Conservation (phyloP, 2,888 invertebrate genomes). For the Oscheius onirici region DNA sequence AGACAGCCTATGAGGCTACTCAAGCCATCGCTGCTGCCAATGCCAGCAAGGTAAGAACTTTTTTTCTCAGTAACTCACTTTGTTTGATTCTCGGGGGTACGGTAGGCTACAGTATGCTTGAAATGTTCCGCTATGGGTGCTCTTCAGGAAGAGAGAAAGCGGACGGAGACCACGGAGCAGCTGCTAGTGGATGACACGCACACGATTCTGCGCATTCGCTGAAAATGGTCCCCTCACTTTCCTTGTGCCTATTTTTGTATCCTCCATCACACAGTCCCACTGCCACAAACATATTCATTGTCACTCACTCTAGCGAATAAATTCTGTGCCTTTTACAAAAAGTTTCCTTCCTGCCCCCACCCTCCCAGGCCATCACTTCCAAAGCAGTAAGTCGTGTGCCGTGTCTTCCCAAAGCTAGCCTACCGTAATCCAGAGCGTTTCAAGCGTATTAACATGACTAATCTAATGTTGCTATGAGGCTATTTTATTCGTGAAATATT, state of each 20-base stretch:
- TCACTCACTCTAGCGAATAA: neutral
- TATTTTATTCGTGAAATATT: neutral
- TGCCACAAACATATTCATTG: neutral
- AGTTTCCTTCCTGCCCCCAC: neutral
- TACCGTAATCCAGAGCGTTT: slow-evolving; percentile 24
- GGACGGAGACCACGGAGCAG: slow-evolving; percentile 59
- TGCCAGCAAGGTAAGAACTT: slow-evolving; percentile 76
- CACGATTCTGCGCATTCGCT: slow-evolving; percentile 56
- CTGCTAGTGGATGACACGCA: slow-evolving; percentile 61
- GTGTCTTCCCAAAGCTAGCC: slow-evolving; percentile 27
- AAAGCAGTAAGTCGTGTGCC: slow-evolving; percentile 31
- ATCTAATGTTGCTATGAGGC: neutral
- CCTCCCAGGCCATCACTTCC: neutral
- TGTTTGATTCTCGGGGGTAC: slow-evolving; percentile 66
- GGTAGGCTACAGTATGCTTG: slow-evolving; percentile 9
- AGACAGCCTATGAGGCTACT: slow-evolving; percentile 80
- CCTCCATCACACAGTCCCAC: neutral
- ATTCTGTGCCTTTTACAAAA: neutral
- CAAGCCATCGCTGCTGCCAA: slow-evolving; percentile 90
- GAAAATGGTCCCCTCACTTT: slow-evolving; percentile 11
- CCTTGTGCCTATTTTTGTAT: neutral
- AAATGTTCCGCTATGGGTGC: slow-evolving; percentile 7
- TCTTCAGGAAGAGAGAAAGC: slow-evolving; percentile 36
- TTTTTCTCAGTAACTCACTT: neutral
- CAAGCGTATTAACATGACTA: slow-evolving; percentile 7